Conservation (phyloP, 2,113 vertebrate genomes). For the Arvicanthis niloticus region DNA sequence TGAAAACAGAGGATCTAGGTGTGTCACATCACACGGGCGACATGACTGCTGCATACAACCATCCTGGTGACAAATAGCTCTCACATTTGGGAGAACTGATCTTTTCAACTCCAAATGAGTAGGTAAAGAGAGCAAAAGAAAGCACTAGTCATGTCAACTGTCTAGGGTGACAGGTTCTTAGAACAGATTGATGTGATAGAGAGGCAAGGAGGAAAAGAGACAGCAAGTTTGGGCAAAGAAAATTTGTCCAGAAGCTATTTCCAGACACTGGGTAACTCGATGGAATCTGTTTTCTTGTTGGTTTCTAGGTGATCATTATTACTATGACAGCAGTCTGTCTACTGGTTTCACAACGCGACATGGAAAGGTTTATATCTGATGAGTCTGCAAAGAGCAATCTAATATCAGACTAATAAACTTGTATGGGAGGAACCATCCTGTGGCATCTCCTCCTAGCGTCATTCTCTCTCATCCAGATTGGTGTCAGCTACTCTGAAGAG, state of each 20-base stretch:
- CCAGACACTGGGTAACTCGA: not conserved
- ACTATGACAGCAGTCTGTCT: not conserved
- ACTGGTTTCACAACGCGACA: not conserved
- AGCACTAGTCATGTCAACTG: not conserved
- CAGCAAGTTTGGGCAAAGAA: not conserved
- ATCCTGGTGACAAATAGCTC: not conserved
- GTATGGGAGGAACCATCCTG: not conserved
- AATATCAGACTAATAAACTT: not conserved
- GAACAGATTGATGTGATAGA: not conserved
- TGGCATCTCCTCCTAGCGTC: not conserved
- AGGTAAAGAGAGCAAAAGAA: not conserved
- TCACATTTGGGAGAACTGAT: not conserved
- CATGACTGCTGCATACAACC: not conserved
- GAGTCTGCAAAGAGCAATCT: not conserved
- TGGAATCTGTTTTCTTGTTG: not conserved
- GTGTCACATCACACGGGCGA: not conserved
- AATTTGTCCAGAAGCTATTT: not conserved
- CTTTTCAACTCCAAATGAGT: constrained; percentile 1
- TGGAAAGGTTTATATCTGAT: not conserved
- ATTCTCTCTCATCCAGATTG: not conserved
- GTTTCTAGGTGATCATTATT: not conserved
- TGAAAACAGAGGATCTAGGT: not conserved
- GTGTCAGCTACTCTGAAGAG: not conserved
- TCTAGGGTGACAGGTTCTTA: not conserved
- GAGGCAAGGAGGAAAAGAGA: not conserved